Base-by-base conservation (phyloP, 2,797 vertebrate genomes). In the Sebastes miniatus region DNA sequence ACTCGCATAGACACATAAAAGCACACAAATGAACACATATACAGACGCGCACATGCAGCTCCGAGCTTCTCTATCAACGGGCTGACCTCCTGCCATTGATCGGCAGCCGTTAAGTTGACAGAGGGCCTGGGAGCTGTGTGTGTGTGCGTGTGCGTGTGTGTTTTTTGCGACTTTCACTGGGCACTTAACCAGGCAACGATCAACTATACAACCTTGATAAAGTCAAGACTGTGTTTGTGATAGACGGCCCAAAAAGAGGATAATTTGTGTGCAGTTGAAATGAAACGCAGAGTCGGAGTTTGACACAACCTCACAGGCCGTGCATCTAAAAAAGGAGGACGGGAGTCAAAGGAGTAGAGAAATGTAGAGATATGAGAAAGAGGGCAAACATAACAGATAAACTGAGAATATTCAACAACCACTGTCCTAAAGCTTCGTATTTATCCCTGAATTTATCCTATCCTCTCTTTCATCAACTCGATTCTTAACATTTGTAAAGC, bases 31-130 rank as follows among this genome's bases (percentile, higher is more conserved):
- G 82, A 85, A 86, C 83, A 81, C 85, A 88, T 71, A 80, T 78
- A 87, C 58, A 57, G 79, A 84, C 81, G 50, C 79, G 83, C 81
- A 74, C 87, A 76, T n/a, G 57, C 81, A 62, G 77, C 83, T 83
- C 76, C 72, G 12, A 87, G 88, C 73, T 65, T 71, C 88, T 83
- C 87, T 85, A 91, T 94, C 89, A 91, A 84, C 68, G 34, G 34
- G 50, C 91, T 94, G 95, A 95, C 95, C 95, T 95, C 94, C 92
- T 95, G 96, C 95, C 97, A 97, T 97, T 97, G 97, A 97, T 97
- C 95, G 96, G 95, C 92, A 87, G 95, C 97, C 93, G 96, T 97
- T 97, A 97, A 97, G 96, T 97, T 98, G 97, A 98, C 97, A 97
- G 96, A 98, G 95, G 94, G 95, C 95, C 95, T 94, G 89, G 92